A percentile compares a stretch with the other conserved stretches of the same genome.
These are phyloP conservation scores for Rhagoletis pomonella DNA, from an alignment of 1,140 invertebrate species.

Conservation along the genomic window DNA sequence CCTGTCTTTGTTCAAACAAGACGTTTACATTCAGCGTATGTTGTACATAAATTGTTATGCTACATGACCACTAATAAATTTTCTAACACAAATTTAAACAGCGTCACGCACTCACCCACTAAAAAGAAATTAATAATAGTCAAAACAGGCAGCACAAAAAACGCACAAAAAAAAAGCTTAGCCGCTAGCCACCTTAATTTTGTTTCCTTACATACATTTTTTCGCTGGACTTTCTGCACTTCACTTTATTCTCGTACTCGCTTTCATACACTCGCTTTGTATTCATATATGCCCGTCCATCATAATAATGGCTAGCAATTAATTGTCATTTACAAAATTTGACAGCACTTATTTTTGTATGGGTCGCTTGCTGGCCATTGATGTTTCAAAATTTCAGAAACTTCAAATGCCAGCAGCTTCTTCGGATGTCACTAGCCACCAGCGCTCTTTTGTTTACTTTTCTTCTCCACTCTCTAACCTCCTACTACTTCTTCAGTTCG, in stretches of 20 bases:
- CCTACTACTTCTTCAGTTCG: neutral
- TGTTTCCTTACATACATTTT: neutral
- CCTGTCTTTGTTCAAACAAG: neutral
- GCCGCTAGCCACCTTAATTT: neutral
- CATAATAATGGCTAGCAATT: slow-evolving; percentile 47
- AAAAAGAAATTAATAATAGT: neutral
- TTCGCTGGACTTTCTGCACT: neutral
- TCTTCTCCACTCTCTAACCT: neutral
- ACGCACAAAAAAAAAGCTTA: no score
- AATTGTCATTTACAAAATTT: slow-evolving; percentile 52
- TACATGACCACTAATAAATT: slow-evolving; percentile 4
- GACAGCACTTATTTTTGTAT: slow-evolving; percentile 24
- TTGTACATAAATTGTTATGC: neutral
- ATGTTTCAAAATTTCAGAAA: slow-evolving; percentile 18
- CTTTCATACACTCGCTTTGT: slow-evolving; percentile 35
- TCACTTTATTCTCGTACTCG: neutral
- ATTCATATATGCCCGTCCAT: neutral
- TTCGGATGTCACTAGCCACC: neutral
- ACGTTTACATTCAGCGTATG: neutral
- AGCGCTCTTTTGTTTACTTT: neutral
- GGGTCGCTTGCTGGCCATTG: neutral
- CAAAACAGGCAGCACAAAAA: no score
- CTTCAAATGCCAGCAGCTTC: slow-evolving; percentile 5
- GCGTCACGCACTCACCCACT: neutral
- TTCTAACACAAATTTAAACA: neutral